These are phyloP conservation scores for Melieria picta DNA, from an alignment of 2,888 invertebrate species.

Conservation along the genomic window DNA sequence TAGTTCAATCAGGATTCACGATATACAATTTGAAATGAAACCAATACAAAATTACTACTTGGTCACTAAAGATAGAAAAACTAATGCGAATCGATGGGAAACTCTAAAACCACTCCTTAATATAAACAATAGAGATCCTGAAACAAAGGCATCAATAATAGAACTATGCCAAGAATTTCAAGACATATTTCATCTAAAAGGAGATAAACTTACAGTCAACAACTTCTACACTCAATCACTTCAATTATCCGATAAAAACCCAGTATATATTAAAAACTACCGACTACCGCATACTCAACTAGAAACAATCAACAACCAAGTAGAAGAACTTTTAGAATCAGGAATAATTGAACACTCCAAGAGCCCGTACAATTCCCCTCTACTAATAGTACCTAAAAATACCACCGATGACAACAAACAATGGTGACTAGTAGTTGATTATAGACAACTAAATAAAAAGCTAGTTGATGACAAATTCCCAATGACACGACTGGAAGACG, in stretches of 20 bases:
- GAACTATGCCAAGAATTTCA: too few species aligned
- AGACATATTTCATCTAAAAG: conserved; percentile 9
- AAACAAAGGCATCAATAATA: too few species aligned
- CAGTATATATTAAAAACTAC: neutral
- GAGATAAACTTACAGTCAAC: conserved; percentile 1
- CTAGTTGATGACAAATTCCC: conserved; percentile 36
- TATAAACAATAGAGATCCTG: too few species aligned
- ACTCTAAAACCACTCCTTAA: too few species aligned
- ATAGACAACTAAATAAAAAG: conserved; percentile 35
- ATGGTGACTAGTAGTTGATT: conserved; percentile 37
- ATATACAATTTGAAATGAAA: too few species aligned
- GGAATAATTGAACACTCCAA: conserved; percentile 26
- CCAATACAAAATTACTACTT: too few species aligned
- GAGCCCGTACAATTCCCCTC: conserved; percentile 40
- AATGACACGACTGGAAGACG: conserved; percentile 3
- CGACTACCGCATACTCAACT: neutral
- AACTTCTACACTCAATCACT: conserved; percentile 5
- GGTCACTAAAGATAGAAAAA: too few species aligned
- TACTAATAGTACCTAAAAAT: conserved; percentile 39
- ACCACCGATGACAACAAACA: conserved; percentile 19
- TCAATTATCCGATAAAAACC: neutral
- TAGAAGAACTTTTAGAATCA: neutral
- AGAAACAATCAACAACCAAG: neutral
- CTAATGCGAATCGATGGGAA: too few species aligned
- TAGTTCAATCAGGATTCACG: too few species aligned